Conservation (phyloP, 2,113 vertebrate genomes). For the Lepisosteus osseus region DNA sequence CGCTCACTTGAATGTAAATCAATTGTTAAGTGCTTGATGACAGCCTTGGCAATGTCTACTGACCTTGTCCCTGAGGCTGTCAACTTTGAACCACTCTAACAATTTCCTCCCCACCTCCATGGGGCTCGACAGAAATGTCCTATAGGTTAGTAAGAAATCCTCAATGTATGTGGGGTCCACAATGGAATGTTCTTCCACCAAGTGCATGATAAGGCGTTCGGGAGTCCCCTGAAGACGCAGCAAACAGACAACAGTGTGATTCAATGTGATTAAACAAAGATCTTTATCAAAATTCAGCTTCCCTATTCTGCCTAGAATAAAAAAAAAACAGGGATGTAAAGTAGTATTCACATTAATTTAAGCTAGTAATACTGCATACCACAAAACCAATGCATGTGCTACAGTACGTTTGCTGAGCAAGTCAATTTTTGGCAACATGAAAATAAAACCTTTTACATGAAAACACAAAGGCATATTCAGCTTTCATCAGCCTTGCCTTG, state of each 20-base stretch:
- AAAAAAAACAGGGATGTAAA: too few relatives aligned
- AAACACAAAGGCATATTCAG: too few relatives aligned
- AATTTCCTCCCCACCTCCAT: conserved; percentile 89
- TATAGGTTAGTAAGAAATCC: conserved; percentile 92
- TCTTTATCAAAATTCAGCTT: not conserved
- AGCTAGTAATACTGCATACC: too few relatives aligned
- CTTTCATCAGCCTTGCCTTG: not conserved
- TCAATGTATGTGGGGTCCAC: conserved; percentile 97
- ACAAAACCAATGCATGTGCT: too few relatives aligned
- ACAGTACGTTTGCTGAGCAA: too few relatives aligned
- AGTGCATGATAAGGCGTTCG: conserved; percentile 90
- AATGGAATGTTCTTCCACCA: conserved; percentile 95
- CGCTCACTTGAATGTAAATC: not conserved
- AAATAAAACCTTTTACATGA: too few relatives aligned
- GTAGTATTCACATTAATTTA: too few relatives aligned
- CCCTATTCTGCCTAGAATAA: not conserved
- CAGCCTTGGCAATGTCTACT: conserved; percentile 33
- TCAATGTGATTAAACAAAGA: conserved; percentile 7
- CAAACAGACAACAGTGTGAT: conserved; percentile 16
- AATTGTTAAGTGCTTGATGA: not conserved
- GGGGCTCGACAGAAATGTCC: conserved; percentile 88
- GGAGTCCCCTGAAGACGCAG: conserved; percentile 80
- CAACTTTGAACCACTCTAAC: conserved; percentile 91
- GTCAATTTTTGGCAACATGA: too few relatives aligned
- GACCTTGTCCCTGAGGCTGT: conserved; percentile 89